These are phyloP conservation scores for Ceratosolen fusciceps DNA, from an alignment of 1,140 invertebrate genomes.

Conservation along the genomic window DNA sequence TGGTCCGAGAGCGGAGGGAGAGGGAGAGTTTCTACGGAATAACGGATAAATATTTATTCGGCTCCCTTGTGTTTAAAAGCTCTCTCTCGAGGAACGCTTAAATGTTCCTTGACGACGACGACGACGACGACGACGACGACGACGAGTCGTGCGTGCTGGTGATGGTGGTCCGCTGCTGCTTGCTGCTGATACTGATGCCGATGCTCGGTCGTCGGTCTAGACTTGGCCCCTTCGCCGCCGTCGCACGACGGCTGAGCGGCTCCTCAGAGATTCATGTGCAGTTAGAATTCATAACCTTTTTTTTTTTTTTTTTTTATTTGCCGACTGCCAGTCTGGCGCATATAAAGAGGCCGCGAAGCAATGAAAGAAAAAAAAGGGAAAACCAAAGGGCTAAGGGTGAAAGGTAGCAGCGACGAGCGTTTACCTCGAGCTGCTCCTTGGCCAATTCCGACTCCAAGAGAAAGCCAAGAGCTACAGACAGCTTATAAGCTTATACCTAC, in stretches of 20 bases:
- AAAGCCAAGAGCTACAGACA: no score
- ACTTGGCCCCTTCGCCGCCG: slow-evolving; percentile 49
- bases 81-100: no score
- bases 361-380: slow-evolving; percentile 25
- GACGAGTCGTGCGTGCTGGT: no score
- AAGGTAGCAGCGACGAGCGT: neutral
- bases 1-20: no score
- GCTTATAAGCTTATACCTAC: no score
- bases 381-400: slow-evolving; percentile 27
- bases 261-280: slow-evolving; percentile 58
- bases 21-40: no score
- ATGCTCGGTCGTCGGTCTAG: slow-evolving; percentile 1
- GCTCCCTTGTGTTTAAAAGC: slow-evolving; percentile 46
- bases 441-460: no score
- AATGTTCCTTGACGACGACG: slow-evolving; percentile 42
- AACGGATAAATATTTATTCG: slow-evolving; percentile 48
- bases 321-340: slow-evolving; percentile 32
- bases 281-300: slow-evolving; percentile 61
- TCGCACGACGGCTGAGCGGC: slow-evolving; percentile 49
- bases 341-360: slow-evolving; percentile 21
- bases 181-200: no score
- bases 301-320: no score
- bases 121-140: no score
- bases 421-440: no score
- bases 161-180: no score